Percentiles rank a stretch among this genome's conserved stretches.
phyloP scores from a whole-genome alignment of 1,140 invertebrate species.

The Ditylenchus dipsaci region DNA sequence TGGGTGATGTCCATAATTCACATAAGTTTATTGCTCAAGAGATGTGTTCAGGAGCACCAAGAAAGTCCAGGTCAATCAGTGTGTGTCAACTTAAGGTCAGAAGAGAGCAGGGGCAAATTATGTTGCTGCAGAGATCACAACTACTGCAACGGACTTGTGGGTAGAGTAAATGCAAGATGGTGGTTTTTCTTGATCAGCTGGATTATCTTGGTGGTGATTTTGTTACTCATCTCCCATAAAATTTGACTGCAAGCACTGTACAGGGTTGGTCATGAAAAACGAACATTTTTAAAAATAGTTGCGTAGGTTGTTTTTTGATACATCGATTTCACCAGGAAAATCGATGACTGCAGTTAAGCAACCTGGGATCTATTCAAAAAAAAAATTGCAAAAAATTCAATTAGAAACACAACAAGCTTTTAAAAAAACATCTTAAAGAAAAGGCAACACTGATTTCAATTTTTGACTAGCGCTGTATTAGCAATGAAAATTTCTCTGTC shows the following conservation, averaged over 20 bases:
- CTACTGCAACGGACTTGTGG: conserved; percentile 3
- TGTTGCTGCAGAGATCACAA: conserved; percentile 10
- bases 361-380: too few species aligned
- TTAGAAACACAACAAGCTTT: too few species aligned
- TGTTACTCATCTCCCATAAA: not conserved
- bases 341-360: too few species aligned
- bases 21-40: not conserved
- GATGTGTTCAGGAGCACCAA: not conserved
- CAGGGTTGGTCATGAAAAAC: not conserved
- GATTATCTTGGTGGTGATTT: not conserved
- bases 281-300: not conserved
- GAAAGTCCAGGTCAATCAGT: not conserved
- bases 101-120: conserved; percentile 11
- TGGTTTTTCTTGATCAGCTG: not conserved
- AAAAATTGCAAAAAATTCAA: too few species aligned
- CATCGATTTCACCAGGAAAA: too few species aligned
- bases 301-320: not conserved
- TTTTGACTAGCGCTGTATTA: too few species aligned
- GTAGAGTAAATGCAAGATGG: not conserved
- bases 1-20: not conserved
- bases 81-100: conserved; percentile 6
- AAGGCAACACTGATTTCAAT: too few species aligned
- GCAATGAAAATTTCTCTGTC: too few species aligned
- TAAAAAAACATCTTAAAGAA: too few species aligned
- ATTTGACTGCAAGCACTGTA: not conserved